Base-by-base conservation (phyloP, 2,113 vertebrate species). In the Megaleporinus macrocephalus region DNA sequence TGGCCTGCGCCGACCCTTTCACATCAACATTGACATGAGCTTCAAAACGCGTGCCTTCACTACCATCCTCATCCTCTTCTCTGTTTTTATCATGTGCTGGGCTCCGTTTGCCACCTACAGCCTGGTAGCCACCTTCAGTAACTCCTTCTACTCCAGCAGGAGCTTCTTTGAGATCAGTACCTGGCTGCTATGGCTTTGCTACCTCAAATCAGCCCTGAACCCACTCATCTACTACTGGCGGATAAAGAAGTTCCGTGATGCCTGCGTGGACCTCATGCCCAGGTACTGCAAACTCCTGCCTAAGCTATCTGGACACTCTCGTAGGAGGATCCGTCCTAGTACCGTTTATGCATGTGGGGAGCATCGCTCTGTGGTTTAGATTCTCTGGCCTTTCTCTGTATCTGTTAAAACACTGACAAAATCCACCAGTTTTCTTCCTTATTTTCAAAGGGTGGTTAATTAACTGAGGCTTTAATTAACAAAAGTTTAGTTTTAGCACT, bases 1-100 rank as follows among this genome's bases (percentile, higher is more conserved):
- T 93, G 98, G 97, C 90, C 94, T 98, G 4, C 97, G 98, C 93
- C 95, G 95, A 88, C 97, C 97, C 78, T 98, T 98, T 89, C 98
- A 98, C 82, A 95, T 98, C 94, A 98, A 96, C 91, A 93, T 99
- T 20, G 98, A 99, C 94, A 97, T 99, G 96, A 97, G 97, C 94
- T 99, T 99, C 94, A 99, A 99, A 94, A 99, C 98, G 15, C 98
- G 98, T 96, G 98, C 98, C 95, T 99, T 99, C 93, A 96, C 97
- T 90, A 99, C 98, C 91, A 99, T 99, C 89, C 94, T 99, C 92
- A 96, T 99, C 92, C 95, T 99, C 80, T 99, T 99, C 88, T 95
- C 96, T 0, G 96, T 99, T 84, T 99, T 97, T 92, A 97, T 96
- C 59, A 91, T 96, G 79, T 98, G 97, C 92, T 98, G 96, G 96